phyloP scores from a whole-genome alignment of 2,888 invertebrate species.

The Parapristionchus giblindavisi region DNA sequence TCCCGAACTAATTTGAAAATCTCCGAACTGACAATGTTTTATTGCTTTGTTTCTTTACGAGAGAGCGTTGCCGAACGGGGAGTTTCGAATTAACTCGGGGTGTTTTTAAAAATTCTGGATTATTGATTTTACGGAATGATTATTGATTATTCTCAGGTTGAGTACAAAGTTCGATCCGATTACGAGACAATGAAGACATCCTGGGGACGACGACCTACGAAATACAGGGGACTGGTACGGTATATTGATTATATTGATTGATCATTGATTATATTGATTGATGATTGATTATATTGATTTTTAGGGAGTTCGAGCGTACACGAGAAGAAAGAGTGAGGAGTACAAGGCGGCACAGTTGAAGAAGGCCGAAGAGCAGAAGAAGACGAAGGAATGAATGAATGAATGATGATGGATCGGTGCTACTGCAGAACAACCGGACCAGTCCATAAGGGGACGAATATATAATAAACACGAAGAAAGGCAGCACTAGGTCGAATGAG shows the following conservation, averaged over 20 bases:
- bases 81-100: too few relatives aligned
- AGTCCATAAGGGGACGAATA: neutral
- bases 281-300: neutral
- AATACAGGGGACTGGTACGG: constrained; percentile 34
- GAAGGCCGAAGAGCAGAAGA: constrained; percentile 3
- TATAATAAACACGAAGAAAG: neutral
- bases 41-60: too few relatives aligned
- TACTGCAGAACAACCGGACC: neutral
- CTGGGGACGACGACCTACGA: constrained; percentile 15
- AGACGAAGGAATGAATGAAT: constrained; percentile 13
- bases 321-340: constrained; percentile 25
- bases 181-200: constrained; percentile 47
- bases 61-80: too few relatives aligned
- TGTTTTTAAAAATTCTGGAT: too few relatives aligned
- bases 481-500: too few relatives aligned
- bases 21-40: too few relatives aligned
- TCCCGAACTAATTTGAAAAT: too few relatives aligned
- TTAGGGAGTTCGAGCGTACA: constrained; percentile 33
- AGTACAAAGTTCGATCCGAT: constrained; percentile 57
- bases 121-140: too few relatives aligned
- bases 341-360: neutral
- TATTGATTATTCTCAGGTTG: constrained; percentile 41
- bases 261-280: neutral
- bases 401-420: neutral
- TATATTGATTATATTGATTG: neutral